phyloP scores from a whole-genome alignment of 2,797 vertebrate genomes.

The Dermochelys coriacea region DNA sequence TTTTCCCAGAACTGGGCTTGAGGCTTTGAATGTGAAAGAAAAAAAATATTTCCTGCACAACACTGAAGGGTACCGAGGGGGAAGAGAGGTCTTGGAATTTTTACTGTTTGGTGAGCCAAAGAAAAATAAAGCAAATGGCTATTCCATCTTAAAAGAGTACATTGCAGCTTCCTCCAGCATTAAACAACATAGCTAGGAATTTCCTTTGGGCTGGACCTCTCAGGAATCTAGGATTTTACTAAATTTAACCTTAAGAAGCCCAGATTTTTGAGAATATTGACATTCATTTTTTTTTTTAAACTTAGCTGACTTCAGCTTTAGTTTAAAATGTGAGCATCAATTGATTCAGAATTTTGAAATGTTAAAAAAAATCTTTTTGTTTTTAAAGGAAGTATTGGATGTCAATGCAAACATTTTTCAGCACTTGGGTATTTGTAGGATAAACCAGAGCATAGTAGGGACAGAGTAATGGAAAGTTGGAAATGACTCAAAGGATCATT shows the following conservation, averaged over 20 bases:
- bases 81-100: constrained; percentile 41
- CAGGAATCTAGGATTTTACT: not conserved
- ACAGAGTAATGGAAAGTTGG: not conserved
- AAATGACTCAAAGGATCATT: not conserved
- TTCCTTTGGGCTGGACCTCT: constrained; percentile 35
- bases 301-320: not conserved
- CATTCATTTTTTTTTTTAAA: not conserved
- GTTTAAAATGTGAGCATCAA: not conserved
- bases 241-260: constrained; percentile 32
- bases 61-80: constrained; percentile 17
- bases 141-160: not conserved
- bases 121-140: constrained; percentile 56
- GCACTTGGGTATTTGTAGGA: not conserved
- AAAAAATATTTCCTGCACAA: constrained; percentile 2
- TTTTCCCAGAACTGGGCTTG: not conserved
- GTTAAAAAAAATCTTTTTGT: not conserved
- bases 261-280: not conserved
- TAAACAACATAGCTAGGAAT: constrained; percentile 26
- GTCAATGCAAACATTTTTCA: not conserved
- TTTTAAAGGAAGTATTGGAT: not conserved
- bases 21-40: constrained; percentile 16
- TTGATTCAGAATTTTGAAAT: not conserved
- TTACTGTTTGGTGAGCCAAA: constrained; percentile 10
- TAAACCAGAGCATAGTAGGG: not conserved
- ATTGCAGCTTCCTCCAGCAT: not conserved